Evolutionary conservation across 2,888 invertebrate genomes (phyloP), one percentile per base, ranked within the genome.

Genomic region (Lutraria lutraria): DNA sequence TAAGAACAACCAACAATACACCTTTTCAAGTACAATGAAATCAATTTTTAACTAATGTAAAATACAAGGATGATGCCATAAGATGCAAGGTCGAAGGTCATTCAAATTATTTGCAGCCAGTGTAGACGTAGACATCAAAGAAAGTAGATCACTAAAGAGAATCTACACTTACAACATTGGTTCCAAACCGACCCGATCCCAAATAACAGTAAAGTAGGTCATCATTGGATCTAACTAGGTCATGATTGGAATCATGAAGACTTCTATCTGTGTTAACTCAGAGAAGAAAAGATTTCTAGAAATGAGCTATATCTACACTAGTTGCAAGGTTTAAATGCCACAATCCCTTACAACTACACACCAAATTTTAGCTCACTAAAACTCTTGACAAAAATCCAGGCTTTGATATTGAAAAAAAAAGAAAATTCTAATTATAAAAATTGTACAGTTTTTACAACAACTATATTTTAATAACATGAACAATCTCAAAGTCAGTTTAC

Each of bases 1-100:
- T 76, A 76, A 19, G 16, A 31, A 76, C 76, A 76, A 76, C 76
- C 34, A 76, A 76, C 76, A 34, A 25, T 31, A 76, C 76, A 76
- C 19, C 31, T n/a, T 76, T 76, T 34, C 56, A 56, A 19, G 56
- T 19, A 56, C 16, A 25, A 72, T 60, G 60, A 4, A 60, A 60
- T 21, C 63, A 68, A 6, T 68, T 68, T 68, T n/a, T 25, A 68
- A 68, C 25, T 25, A 13, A n/a, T 12, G 63, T 25, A 68, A 68
- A 13, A 12, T 25, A 68, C 25, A 68, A 25, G 21, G 63, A 25
- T 2, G 12, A 25, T 25, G 25, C 19, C 25, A 10, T 25, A 68
- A 68, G 63, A 63, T 19, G 63, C n/a, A 76, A 76, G 31, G 76
- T 34, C 16, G 16, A 76, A 34, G 76, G 31, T 29, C 72, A 72